Evolutionary conservation across 2,113 vertebrate genomes (phyloP), one percentile per base, ranked within the genome.

Genomic region (Peucedramus taeniatus): DNA sequence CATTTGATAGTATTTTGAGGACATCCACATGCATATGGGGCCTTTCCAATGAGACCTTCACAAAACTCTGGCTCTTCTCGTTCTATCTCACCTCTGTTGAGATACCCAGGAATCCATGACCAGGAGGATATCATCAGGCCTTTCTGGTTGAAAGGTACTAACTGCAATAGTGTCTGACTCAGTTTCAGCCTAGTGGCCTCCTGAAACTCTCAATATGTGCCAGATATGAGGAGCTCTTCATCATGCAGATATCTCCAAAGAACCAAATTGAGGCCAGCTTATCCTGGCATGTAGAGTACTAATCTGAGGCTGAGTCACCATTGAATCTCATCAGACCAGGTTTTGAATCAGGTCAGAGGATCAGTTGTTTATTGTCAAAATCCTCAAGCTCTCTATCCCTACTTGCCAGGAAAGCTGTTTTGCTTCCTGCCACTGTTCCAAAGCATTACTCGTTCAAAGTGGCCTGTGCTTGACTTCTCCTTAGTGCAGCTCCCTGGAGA

Each of bases 341-440:
- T 90, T 90, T 71, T 53, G 64, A 93, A 89, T 60, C 40, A 68
- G 85, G 92, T 93, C 92, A 95, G 60, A 92, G 72, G 26, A 94
- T 76, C 65, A 45, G 61, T 57, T 90, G 77, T 86, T 95, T 88
- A 42, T 69, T 42, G n/a, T 28, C 61, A 92, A 75, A 87, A 70
- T 35, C 71, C 45, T 78, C 53, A 78, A 64, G 44, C 14, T 89
- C 69, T 49, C 64, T 56, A 10, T 28, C 26, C 54, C 15, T 90
- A 44, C 50, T 69, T 88, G 45, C 63, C 71, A 63, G 35, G 23
- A 65, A 71, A 79, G 61, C 57, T 37, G 6, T 90, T 86, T 44
- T 65, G 14, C 33, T 87, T 70, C 44, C 63, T 0, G 0, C 9
- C 47, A 18, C 71, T 26, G n/a, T 78, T 93, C 74, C 33, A n/a